Conservation (phyloP, 2,797 vertebrate species). For the Crotalus adamanteus region DNA sequence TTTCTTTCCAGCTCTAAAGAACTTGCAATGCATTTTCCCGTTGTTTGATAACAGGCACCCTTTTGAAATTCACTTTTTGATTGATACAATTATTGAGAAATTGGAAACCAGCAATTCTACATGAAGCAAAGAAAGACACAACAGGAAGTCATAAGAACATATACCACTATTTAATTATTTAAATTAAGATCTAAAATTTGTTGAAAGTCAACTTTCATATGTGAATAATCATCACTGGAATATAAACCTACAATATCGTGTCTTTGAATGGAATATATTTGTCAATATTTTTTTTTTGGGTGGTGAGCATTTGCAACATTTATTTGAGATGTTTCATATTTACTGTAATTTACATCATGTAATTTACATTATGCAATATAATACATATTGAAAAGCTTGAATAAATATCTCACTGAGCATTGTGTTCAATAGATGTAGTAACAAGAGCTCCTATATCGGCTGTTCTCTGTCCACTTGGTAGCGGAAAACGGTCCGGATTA, state of each 20-base stretch:
- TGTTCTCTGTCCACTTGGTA: not conserved
- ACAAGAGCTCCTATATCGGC: not conserved
- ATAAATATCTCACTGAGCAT: not conserved
- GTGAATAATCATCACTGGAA: not conserved
- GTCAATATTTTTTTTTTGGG: not conserved
- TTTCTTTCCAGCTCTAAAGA: constrained; percentile 48
- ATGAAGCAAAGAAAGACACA: not conserved
- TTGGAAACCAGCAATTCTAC: not conserved
- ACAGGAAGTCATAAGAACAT: too few species aligned
- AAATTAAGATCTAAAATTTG: not conserved
- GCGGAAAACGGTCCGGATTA: not conserved
- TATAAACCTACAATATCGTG: not conserved
- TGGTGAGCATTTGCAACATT: not conserved
- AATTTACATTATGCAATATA: not conserved
- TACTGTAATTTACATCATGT: not conserved
- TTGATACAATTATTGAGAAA: not conserved
- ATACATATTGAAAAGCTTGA: not conserved
- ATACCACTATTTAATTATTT: not conserved
- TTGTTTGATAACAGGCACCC: constrained; percentile 4
- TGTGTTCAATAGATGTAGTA: not conserved
- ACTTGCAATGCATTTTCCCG: constrained; percentile 30
- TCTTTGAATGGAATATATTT: not conserved
- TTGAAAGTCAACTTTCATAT: not conserved
- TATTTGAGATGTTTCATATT: not conserved
- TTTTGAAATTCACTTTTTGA: not conserved